Evolutionary conservation across 2,797 vertebrate species (phyloP).

Genomic region (Danio jaintianensis): DNA sequence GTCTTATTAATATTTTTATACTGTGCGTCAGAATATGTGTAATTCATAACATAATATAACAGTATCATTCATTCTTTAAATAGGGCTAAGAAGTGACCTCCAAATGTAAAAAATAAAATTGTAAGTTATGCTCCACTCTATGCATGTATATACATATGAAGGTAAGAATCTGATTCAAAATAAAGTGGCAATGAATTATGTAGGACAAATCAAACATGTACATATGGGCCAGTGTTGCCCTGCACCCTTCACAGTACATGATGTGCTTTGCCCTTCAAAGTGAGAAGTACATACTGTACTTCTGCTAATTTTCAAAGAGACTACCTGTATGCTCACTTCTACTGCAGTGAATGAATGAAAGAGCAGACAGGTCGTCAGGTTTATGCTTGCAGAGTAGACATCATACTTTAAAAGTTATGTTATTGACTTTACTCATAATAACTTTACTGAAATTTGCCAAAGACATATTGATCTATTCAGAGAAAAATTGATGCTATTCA

Average conservation of each 20-base stretch:
- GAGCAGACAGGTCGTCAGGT: neutral
- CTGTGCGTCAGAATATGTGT: no score
- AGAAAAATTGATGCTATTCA: neutral
- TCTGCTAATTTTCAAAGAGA: neutral
- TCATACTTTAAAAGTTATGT: neutral
- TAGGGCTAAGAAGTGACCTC: no score
- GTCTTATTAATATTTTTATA: no score
- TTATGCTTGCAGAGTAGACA: neutral
- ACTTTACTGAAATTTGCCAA: neutral
- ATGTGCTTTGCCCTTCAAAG: neutral
- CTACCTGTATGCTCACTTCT: neutral
- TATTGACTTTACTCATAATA: neutral
- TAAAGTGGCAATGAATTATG: neutral
- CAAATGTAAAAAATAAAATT: no score
- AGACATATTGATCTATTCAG: neutral
- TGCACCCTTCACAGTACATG: neutral
- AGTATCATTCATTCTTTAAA: no score
- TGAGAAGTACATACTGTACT: neutral
- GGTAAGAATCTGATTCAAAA: neutral
- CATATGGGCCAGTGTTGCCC: neutral
- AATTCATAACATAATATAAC: no score
- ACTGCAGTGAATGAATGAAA: neutral
- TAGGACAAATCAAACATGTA: neutral
- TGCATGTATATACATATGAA: no score
- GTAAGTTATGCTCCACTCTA: no score